These are phyloP conservation scores for Torymus tubicola DNA, from an alignment of 2,888 invertebrate genomes.

Conservation along the genomic window DNA sequence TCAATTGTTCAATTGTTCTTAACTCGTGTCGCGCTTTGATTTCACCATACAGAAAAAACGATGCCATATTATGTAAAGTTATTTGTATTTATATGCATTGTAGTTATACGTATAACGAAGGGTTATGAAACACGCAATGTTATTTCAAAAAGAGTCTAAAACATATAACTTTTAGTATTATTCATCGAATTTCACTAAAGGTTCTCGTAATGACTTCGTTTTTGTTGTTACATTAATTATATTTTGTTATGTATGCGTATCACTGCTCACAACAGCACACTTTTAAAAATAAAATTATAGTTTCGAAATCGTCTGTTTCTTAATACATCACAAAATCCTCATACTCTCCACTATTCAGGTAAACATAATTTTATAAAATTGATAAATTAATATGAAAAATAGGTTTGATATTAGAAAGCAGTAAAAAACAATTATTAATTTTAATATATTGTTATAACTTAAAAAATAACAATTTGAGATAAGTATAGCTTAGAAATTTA, in stretches of 20 bases:
- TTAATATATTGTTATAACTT: too few species aligned
- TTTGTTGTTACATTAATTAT: conserved; percentile 54
- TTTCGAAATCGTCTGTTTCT: conserved; percentile 16
- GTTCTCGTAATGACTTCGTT: conserved; percentile 43
- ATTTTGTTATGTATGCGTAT: conserved; percentile 53
- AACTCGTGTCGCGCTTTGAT: conserved; percentile 34
- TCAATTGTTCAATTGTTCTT: background rate
- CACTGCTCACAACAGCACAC: conserved; percentile 49
- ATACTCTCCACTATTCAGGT: too few species aligned
- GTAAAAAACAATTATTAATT: too few species aligned
- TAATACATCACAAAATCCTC: too few species aligned
- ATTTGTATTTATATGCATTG: conserved; percentile 40
- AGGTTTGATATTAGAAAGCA: too few species aligned
- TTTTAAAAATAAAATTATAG: conserved; percentile 53
- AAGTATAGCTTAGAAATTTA: too few species aligned
- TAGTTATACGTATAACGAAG: conserved; percentile 28
- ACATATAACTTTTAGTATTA: conserved; percentile 17
- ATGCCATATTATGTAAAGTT: conserved; percentile 53
- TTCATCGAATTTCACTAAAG: conserved; percentile 32
- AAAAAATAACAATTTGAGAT: too few species aligned
- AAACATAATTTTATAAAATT: too few species aligned
- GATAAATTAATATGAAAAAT: too few species aligned
- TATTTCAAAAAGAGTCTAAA: conserved; percentile 24
- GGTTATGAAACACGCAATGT: conserved; percentile 28
- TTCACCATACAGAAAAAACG: conserved; percentile 26